Evolutionary conservation across 1,140 invertebrate genomes (phyloP), one percentile per base, ranked within the genome.

Genomic region (Notospermus geniculatus): DNA sequence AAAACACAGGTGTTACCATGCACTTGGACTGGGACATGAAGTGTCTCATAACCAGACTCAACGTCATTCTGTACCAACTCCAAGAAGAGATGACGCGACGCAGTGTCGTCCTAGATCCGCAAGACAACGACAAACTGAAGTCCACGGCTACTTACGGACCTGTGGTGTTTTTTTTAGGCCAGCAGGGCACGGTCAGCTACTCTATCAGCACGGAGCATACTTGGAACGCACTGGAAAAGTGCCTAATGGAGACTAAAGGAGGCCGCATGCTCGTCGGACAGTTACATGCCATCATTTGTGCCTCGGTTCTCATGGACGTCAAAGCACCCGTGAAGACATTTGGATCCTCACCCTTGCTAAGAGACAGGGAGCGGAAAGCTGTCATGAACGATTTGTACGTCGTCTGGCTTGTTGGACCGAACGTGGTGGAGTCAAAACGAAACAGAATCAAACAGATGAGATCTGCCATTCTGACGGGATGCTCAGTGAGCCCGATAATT

Each of bases 401-500:
- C 4, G 4, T 4, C 9, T 27, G 25, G 25, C n/a, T 50, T 4
- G n/a, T 50, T 7, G 19, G n/a, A 50, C 46, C 46, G 19, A 50
- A 50, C n/a, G 4, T 4, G 4, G 46, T 50, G 4, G 5, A 50
- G 5, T 19, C 19, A n/a, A 50, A 7, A 5, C 5, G 46, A 7
- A 50, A 50, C n/a, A 50, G 5, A 19, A 50, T 50, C 19, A 50
- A 50, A 27, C 46, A 50, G n/a, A 19, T 50, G 46, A 50, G 25
- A n/a, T 7, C 46, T 5, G 46, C 46, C n/a, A 7, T 23, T n/a
- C 4, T 50, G n/a, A n/a, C 46, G 9, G 46, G n/a, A 7, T 50
- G 46, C n/a, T 23, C n/a, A 7, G 4, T 50, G n/a, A 11, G 19
- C 11, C 46, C 46, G 5, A 5, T n/a, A 9, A n/a, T 50, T n/a